These are phyloP conservation scores for Erinaceus europaeus DNA, from an alignment of 2,113 vertebrate genomes.

Conservation along the genomic window DNA sequence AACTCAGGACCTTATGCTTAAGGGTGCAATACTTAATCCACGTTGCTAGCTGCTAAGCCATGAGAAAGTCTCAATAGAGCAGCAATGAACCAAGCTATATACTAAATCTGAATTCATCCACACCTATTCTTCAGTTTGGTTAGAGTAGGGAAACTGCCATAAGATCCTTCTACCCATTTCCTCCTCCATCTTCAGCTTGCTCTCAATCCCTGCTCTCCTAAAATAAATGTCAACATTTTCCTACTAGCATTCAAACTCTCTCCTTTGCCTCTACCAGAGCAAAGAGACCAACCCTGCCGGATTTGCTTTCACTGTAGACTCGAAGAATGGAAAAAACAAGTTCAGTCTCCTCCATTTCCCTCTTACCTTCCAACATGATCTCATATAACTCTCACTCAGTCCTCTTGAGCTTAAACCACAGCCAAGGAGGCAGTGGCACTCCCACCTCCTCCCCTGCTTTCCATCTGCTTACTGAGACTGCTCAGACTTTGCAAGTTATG, in stretches of 20 bases:
- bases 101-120: neutral
- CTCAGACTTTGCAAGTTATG: neutral
- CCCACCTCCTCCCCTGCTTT: too few species aligned
- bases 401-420: neutral
- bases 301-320: neutral
- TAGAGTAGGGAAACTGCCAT: neutral
- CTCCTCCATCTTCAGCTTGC: neutral
- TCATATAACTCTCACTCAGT: neutral
- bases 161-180: neutral
- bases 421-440: too few species aligned
- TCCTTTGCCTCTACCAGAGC: too few species aligned
- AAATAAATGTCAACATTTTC: too few species aligned
- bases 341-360: neutral
- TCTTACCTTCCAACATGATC: neutral
- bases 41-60: too few species aligned
- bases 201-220: neutral
- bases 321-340: neutral
- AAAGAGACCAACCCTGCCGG: too few species aligned
- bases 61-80: too few species aligned
- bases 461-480: too few species aligned
- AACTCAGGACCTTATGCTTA: too few species aligned
- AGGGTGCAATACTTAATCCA: too few species aligned
- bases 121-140: neutral
- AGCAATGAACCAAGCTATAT: neutral
- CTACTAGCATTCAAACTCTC: too few species aligned